Evolutionary conservation across 2,888 invertebrate species (phyloP).

Genomic region (Lasius fuliginosus): DNA sequence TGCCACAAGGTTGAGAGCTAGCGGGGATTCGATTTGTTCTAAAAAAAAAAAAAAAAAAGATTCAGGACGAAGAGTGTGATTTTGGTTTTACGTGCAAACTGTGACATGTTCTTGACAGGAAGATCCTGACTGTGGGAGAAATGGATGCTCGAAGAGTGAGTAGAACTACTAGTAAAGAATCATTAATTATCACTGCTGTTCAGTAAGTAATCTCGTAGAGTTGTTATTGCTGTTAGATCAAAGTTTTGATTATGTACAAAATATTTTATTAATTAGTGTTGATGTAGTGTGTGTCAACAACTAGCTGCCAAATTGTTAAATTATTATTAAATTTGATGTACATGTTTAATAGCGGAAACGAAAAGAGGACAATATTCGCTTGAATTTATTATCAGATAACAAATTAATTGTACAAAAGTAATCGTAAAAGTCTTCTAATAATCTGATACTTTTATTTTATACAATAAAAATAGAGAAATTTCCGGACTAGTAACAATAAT

Average conservation of each 20-base stretch:
- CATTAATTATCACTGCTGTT: not conserved
- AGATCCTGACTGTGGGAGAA: constrained; percentile 70
- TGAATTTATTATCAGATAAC: not conserved
- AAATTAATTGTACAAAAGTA: constrained; percentile 1
- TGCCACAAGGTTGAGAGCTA: constrained; percentile 3
- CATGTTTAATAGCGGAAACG: not conserved
- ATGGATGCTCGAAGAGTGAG: constrained; percentile 83
- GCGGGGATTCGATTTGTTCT: not conserved
- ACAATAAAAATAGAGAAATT: not conserved
- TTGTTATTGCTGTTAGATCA: not conserved
- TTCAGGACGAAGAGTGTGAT: constrained; percentile 54
- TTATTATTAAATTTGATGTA: not conserved
- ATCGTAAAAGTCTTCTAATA: not conserved
- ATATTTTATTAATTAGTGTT: not conserved
- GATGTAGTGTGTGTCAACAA: not conserved
- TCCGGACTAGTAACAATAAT: not conserved
- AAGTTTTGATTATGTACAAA: not conserved
- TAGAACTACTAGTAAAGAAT: constrained; percentile 46
- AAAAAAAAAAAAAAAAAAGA: not conserved
- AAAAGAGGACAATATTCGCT: not conserved
- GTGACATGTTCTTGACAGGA: constrained; percentile 79
- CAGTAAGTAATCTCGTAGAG: not conserved
- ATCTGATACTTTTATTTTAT: not conserved
- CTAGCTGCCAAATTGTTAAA: not conserved
- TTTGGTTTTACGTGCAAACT: constrained; percentile 63